phyloP scores from a whole-genome alignment of 2,113 vertebrate genomes.

The Toxostoma redivivum region DNA sequence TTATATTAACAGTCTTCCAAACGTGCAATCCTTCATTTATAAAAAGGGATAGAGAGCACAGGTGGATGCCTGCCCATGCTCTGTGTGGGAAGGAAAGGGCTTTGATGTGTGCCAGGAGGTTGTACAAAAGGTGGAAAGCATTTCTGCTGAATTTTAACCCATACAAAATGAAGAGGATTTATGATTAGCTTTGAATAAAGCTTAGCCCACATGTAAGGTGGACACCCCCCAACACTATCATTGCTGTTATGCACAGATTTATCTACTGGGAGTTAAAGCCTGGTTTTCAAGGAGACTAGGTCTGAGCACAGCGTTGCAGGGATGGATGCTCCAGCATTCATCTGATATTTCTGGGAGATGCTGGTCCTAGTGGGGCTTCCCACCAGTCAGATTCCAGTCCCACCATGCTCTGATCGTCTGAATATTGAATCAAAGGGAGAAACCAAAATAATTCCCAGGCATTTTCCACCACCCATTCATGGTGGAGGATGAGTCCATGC shows the following conservation, averaged over 20 bases:
- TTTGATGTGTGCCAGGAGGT: background rate
- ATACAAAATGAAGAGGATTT: background rate
- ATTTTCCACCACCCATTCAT: background rate
- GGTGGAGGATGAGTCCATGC: background rate
- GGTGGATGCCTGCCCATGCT: background rate
- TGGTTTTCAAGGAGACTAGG: background rate
- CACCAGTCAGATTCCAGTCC: background rate
- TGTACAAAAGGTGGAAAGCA: background rate
- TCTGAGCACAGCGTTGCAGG: background rate
- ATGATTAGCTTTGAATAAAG: background rate
- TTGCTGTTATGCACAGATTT: background rate
- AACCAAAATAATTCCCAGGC: background rate
- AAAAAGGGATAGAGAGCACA: background rate
- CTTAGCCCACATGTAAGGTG: background rate
- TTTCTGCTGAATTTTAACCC: background rate
- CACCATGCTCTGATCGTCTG: background rate
- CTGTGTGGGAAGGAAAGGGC: background rate
- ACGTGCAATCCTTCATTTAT: background rate
- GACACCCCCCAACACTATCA: background rate
- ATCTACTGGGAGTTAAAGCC: background rate
- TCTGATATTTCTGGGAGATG: background rate
- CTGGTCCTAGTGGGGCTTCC: background rate
- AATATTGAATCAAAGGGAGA: background rate
- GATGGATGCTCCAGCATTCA: fast-evolving
- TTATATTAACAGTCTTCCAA: background rate